Conservation (phyloP, 2,113 vertebrate genomes). For the Acanthochromis polyacanthus region DNA sequence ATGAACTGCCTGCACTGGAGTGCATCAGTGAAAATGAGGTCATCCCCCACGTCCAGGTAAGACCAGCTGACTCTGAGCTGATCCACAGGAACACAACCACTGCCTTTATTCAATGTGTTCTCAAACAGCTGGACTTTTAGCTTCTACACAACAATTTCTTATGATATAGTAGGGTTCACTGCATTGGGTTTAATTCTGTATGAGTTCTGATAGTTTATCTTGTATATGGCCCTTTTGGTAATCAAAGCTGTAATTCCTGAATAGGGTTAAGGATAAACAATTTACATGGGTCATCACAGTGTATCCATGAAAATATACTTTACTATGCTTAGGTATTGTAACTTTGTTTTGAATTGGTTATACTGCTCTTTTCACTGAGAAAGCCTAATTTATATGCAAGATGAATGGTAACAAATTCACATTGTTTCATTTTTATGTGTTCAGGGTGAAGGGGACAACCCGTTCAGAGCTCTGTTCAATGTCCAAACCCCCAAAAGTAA, state of each 20-base stretch:
- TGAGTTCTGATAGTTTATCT: neutral
- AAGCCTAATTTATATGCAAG: neutral
- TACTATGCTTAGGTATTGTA: no score
- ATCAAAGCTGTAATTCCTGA: no score
- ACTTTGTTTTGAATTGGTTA: neutral
- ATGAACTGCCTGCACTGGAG: slow-evolving; percentile 75
- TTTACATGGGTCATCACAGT: neutral
- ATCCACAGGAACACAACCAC: neutral
- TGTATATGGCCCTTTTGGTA: neutral
- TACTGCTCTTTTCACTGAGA: neutral
- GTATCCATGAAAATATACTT: neutral
- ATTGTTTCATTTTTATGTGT: neutral
- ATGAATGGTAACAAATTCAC: neutral
- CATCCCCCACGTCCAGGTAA: slow-evolving; percentile 43
- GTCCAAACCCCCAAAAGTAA: neutral
- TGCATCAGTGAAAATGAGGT: slow-evolving; percentile 52
- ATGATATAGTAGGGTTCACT: neutral
- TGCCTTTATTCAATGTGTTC: no score
- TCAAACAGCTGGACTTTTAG: neutral
- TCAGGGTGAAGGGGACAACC: slow-evolving; percentile 7
- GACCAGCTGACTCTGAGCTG: neutral
- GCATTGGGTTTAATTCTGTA: neutral
- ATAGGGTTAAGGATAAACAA: neutral
- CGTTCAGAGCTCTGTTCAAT: neutral
- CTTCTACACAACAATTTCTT: neutral